phyloP scores from a whole-genome alignment of 1,140 invertebrate genomes.

The Pygmarrhopalites habei region DNA sequence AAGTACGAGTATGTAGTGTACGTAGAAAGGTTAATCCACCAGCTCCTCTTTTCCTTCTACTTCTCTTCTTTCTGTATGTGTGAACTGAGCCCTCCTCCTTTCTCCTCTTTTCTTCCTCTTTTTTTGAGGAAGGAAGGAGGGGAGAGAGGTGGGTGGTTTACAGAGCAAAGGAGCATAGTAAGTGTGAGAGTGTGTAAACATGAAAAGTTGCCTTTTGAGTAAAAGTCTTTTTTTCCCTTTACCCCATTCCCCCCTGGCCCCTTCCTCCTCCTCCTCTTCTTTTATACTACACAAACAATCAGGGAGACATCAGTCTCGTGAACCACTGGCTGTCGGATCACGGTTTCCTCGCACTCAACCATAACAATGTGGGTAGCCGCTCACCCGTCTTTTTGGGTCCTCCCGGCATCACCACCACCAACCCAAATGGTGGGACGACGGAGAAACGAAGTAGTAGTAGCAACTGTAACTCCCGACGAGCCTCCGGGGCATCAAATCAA shows the following conservation, averaged over 20 bases:
- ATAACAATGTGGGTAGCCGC: constrained; percentile 30
- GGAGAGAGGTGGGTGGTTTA: too few species aligned
- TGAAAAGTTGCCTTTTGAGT: too few species aligned
- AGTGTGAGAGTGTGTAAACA: too few species aligned
- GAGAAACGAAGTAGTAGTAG: constrained; percentile 16
- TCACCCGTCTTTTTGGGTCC: constrained; percentile 31
- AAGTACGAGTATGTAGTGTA: neutral
- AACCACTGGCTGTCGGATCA: constrained; percentile 50
- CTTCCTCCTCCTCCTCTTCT: neutral
- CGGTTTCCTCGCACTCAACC: constrained; percentile 46
- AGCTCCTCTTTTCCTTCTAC: neutral
- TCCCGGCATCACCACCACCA: constrained; percentile 15
- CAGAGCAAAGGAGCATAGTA: too few species aligned
- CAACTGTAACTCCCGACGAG: constrained; percentile 19
- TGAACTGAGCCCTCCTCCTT: neutral
- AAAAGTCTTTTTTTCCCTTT: neutral
- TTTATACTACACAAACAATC: neutral
- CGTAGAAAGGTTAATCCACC: neutral
- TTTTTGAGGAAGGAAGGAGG: too few species aligned
- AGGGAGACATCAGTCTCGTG: constrained; percentile 47
- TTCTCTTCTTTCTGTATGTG: neutral
- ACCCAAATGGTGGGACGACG: too few species aligned
- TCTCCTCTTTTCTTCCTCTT: too few species aligned
- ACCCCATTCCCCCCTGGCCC: neutral
- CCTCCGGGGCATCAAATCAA: constrained; percentile 30